Conservation (phyloP, 2,113 vertebrate species). For the Leptodactylus fuscus region DNA sequence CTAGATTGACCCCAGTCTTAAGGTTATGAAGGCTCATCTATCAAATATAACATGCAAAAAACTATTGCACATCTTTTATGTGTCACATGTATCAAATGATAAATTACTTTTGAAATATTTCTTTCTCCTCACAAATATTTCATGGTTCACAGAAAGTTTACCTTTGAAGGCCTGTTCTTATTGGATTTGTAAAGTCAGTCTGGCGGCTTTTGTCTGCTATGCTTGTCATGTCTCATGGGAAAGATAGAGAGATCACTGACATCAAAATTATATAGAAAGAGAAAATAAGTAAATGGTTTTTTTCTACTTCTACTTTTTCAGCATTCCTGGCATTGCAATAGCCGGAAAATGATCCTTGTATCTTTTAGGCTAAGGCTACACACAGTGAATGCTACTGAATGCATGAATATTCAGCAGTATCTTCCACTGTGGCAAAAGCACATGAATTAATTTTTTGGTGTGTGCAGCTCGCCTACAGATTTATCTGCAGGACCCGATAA, state of each 20-base stretch:
- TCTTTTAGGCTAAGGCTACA: too few relatives aligned
- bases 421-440: too few relatives aligned
- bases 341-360: too few relatives aligned
- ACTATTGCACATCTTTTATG: background rate
- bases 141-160: background rate
- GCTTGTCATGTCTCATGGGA: slow-evolving; percentile 9
- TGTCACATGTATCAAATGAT: background rate
- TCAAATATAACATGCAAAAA: background rate
- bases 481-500: too few relatives aligned
- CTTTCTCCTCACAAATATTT: background rate
- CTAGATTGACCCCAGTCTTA: too few relatives aligned
- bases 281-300: background rate
- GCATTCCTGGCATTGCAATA: too few relatives aligned
- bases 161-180: background rate
- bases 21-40: background rate
- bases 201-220: background rate
- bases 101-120: background rate
- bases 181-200: background rate
- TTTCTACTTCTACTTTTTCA: background rate
- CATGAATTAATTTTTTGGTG: too few relatives aligned
- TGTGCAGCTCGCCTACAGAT: too few relatives aligned
- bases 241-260: slow-evolving; percentile 4
- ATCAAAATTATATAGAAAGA: background rate
- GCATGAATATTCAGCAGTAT: too few relatives aligned
- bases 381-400: too few relatives aligned